Base-by-base conservation (phyloP, 2,113 vertebrate species). In the Albula goreensis region DNA sequence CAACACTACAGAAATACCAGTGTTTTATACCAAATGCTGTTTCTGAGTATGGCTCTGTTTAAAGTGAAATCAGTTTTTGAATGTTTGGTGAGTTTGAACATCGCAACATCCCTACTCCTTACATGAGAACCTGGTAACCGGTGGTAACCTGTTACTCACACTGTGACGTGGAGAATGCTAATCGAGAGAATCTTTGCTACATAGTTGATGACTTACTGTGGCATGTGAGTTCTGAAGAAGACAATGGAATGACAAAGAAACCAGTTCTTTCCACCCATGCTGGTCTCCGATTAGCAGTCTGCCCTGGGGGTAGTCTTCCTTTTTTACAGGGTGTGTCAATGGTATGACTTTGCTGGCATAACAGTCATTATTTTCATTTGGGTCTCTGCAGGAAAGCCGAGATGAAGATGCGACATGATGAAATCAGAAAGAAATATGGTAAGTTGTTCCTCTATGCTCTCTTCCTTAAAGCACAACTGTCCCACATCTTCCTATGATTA, bases 371-470 rank as follows among this genome's bases (percentile, higher is more conserved):
- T 53, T 53, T 74, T 78, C 50, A 15, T 63, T 41, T 63, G 11
- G 74, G 22, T 85, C 4, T 11, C 66, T 91, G 11, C 89, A 99
- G 98, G 95, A 96, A 96, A 93, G 96, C 94, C 19, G 97, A 99
- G 90, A 99, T 99, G 96, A 97, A 96, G 85, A 89, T 95, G 50
- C 96, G 97, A 85, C 98, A 99, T 0, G 97, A 99, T 88, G 97
- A 99, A 93, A 98, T 99, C 91, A 95, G 98, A 77, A 94, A 94
- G 79, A 99, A 99, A 95, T 99, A 99, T 0, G 98, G 98, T 99
- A 93, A 94, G 94, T 57, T 3, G 0, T 0, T 17, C n/a, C 49
- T 3, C 63, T 1, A 22, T 22, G 8, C n/a, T 74, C 70, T 74
- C 70, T 74, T 0, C n/a, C 70, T 74, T 31, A n/a, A 19, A 60